Evolutionary conservation across 2,113 vertebrate species (phyloP).

Genomic region (Myiopsitta monachus): DNA sequence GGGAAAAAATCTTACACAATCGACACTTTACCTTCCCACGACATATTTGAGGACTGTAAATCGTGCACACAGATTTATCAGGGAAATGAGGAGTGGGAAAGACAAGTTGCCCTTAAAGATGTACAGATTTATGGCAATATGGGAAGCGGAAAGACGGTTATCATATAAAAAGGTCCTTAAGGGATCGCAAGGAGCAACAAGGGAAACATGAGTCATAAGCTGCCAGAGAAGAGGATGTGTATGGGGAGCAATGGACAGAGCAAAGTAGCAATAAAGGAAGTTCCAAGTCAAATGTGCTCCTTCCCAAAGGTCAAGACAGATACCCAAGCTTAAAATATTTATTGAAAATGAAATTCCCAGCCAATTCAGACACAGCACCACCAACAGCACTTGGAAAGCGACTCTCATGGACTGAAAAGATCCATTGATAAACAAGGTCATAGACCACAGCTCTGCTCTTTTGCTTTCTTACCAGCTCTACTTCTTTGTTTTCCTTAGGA

Average conservation of each 20-base stretch:
- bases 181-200: not conserved
- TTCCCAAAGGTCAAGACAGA: not conserved
- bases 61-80: not conserved
- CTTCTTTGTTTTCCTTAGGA: not conserved
- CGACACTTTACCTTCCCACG: constrained; percentile 13
- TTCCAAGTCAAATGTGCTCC: constrained; percentile 23
- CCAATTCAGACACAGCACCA: not conserved
- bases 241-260: constrained; percentile 49
- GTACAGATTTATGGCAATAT: constrained; percentile 28
- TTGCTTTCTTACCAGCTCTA: not conserved
- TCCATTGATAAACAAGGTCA: not conserved
- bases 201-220: constrained; percentile 57
- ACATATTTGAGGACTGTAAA: not conserved
- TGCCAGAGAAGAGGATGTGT: constrained; percentile 40
- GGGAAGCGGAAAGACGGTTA: constrained; percentile 46
- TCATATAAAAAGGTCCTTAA: constrained; percentile 12
- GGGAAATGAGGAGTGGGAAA: constrained; percentile 26
- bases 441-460: not conserved
- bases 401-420: not conserved
- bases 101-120: constrained; percentile 31
- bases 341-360: not conserved
- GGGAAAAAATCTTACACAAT: not conserved
- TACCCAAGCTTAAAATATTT: not conserved
- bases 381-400: not conserved
- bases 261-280: constrained; percentile 66